Conservation (phyloP, 2,888 invertebrate genomes). For the Netelia inedita region DNA sequence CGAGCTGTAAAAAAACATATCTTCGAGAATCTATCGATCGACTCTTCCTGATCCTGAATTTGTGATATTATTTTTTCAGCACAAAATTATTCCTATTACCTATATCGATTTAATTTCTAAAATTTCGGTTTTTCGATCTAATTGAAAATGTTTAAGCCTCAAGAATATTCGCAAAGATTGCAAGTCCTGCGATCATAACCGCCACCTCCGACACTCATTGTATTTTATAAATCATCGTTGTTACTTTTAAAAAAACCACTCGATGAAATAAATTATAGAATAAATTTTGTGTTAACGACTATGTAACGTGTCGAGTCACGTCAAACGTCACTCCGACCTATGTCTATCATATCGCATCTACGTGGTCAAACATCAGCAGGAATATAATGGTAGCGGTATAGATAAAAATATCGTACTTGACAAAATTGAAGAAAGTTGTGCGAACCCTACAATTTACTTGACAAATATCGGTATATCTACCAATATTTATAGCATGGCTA, state of each 20-base stretch:
- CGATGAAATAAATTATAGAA: neutral
- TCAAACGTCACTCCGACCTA: neutral
- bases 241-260: no score
- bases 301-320: neutral
- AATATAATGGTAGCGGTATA: neutral
- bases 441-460: neutral
- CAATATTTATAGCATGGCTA: neutral
- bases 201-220: no score
- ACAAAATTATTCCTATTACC: no score
- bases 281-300: neutral
- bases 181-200: no score
- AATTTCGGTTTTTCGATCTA: no score
- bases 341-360: neutral
- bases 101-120: no score
- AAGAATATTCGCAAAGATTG: no score
- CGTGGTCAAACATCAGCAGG: neutral
- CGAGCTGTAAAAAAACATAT: neutral
- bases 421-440: neutral
- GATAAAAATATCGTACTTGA: neutral
- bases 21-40: no score
- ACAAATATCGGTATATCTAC: neutral
- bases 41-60: no score
- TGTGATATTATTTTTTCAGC: no score
- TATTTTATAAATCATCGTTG: no score
- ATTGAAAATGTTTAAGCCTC: no score